Evolutionary conservation across 2,888 invertebrate genomes (phyloP).

Genomic region (Nephrotoma guestfalica): DNA sequence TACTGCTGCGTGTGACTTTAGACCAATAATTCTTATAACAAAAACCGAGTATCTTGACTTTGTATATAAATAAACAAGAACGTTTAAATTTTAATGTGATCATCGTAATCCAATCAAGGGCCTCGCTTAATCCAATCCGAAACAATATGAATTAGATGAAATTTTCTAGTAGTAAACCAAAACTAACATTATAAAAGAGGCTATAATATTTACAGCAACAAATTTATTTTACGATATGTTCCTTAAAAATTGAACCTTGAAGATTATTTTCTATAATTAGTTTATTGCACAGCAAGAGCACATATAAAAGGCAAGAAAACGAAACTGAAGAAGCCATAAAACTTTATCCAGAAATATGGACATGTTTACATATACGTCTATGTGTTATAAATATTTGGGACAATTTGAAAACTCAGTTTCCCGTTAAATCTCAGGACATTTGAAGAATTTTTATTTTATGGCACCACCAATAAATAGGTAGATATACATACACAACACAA

Average conservation of each 20-base stretch:
- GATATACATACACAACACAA: not conserved
- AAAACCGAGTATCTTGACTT: no score
- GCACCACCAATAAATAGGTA: not conserved
- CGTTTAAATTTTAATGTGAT: not conserved
- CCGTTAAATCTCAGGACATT: not conserved
- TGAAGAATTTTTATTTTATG: not conserved
- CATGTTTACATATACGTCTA: not conserved
- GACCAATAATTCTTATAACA: not conserved
- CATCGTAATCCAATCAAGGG: not conserved
- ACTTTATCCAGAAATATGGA: not conserved
- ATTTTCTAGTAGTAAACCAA: not conserved
- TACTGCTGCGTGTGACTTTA: not conserved
- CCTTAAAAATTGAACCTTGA: not conserved
- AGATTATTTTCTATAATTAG: not conserved
- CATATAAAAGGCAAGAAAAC: not conserved
- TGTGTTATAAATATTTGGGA: not conserved
- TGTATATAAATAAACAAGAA: no score
- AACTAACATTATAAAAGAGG: not conserved
- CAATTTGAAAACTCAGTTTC: not conserved
- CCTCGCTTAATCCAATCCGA: not conserved
- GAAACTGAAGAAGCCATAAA: not conserved
- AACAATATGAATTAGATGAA: not conserved
- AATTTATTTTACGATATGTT: not conserved
- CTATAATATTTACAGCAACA: not conserved
- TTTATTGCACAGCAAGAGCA: not conserved